Percentiles rank a stretch among this genome's conserved stretches.
phyloP scores from a whole-genome alignment of 1,140 invertebrate species.

The Drosophila truncata region DNA sequence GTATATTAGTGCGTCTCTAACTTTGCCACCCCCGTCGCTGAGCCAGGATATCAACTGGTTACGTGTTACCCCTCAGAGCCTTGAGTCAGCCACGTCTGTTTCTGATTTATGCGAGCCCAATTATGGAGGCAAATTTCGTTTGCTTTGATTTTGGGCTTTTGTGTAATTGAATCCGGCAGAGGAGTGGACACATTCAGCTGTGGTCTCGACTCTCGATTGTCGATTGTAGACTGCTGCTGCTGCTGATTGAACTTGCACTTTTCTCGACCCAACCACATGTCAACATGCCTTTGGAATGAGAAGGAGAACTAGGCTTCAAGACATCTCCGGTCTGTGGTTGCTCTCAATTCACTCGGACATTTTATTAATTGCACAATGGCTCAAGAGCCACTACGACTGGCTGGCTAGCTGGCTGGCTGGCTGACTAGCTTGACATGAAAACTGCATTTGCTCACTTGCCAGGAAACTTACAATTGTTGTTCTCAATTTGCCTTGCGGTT shows the following conservation, averaged over 20 bases:
- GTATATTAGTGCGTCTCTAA: conserved; percentile 18
- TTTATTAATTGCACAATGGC: conserved; percentile 80
- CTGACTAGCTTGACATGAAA: conserved; percentile 24
- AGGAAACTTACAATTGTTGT: conserved; percentile 51
- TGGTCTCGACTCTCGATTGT: conserved; percentile 41
- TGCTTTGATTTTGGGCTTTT: conserved; percentile 55
- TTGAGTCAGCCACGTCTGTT: conserved; percentile 4
- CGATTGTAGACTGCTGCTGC: conserved; percentile 26
- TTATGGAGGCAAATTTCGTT: conserved; percentile 61
- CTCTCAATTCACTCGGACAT: conserved; percentile 74
- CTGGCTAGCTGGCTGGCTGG: background rate
- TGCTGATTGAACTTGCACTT: conserved; percentile 63
- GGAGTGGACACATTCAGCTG: conserved; percentile 34
- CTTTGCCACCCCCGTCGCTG: background rate
- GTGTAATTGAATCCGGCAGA: conserved; percentile 70
- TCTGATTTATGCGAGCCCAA: conserved; percentile 63
- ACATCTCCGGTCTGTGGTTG: conserved; percentile 59
- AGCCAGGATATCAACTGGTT: conserved; percentile 30
- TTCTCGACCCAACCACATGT: conserved; percentile 54
- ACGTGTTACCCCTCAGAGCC: background rate
- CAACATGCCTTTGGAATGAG: background rate
- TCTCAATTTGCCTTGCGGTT: conserved; percentile 64
- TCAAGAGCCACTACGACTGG: conserved; percentile 38
- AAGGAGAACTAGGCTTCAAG: conserved; percentile 29
- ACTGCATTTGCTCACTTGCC: conserved; percentile 56